Conservation (phyloP, 2,113 vertebrate species). For the Cygnus buccinator region DNA sequence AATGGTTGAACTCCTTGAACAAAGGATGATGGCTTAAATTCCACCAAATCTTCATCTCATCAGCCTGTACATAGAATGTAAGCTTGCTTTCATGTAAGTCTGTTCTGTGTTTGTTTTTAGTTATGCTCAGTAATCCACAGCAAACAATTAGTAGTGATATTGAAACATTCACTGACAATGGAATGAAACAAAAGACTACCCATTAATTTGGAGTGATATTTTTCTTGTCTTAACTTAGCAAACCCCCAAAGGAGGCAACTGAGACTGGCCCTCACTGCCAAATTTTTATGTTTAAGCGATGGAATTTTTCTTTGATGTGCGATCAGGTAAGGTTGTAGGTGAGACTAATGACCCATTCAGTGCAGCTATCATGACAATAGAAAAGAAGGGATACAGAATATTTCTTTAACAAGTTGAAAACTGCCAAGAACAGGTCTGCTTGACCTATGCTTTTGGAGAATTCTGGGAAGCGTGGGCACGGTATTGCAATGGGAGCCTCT, state of each 20-base stretch:
- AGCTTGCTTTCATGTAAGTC: not conserved
- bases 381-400: not conserved
- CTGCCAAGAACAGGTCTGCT: not conserved
- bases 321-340: not conserved
- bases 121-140: not conserved
- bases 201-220: not conserved
- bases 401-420: not conserved
- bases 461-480: not conserved
- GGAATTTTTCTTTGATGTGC: not conserved
- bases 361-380: not conserved
- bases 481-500: not conserved
- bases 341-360: not conserved
- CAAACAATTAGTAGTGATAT: not conserved
- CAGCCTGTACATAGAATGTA: not conserved
- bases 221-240: not conserved
- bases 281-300: not conserved
- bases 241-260: not conserved
- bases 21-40: not conserved
- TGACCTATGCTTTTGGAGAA: not conserved
- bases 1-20: not conserved
- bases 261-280: not conserved
- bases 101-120: not conserved
- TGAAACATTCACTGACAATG: not conserved
- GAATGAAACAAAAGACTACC: not conserved
- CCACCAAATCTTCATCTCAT: not conserved